Percentiles rank a stretch among this genome's conserved stretches.
Conservation (phyloP, 2,888 invertebrate genomes). For the Acrobasis repandana region DNA sequence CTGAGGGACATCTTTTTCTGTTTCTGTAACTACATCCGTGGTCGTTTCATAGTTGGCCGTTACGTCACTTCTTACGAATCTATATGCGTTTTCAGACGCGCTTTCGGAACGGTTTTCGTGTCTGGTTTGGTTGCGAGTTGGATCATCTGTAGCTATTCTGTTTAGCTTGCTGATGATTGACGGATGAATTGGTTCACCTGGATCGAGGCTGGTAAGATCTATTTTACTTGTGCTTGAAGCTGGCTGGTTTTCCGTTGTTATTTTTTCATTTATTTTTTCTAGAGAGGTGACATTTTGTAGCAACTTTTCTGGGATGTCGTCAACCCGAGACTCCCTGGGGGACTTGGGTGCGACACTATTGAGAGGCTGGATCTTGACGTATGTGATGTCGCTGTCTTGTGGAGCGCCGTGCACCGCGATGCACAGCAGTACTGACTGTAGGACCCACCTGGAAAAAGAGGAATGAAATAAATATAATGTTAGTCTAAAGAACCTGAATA, state of each 20-base stretch:
- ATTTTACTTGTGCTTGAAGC: background rate
- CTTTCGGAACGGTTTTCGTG: slow-evolving; percentile 5
- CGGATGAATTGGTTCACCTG: slow-evolving; percentile 3
- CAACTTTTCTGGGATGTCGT: slow-evolving; percentile 44
- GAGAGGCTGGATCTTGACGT: slow-evolving; percentile 54
- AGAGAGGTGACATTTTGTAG: slow-evolving; percentile 32
- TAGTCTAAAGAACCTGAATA: background rate
- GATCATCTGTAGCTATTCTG: slow-evolving; percentile 17
- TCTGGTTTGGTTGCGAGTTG: background rate
- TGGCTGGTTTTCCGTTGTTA: background rate
- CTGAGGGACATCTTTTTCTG: slow-evolving; percentile 41
- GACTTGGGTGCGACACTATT: slow-evolving; percentile 28
- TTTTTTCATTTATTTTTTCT: slow-evolving; percentile 28
- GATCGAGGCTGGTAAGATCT: background rate
- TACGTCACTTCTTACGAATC: slow-evolving; percentile 27
- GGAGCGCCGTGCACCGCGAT: slow-evolving; percentile 50
- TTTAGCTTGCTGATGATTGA: slow-evolving; percentile 19
- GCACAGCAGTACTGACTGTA: slow-evolving; percentile 48
- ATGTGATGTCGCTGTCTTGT: slow-evolving; percentile 56
- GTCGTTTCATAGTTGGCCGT: slow-evolving; percentile 33
- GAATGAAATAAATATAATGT: background rate
- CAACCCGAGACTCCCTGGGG: slow-evolving; percentile 46
- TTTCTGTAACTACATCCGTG: slow-evolving; percentile 34
- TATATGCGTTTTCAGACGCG: background rate
- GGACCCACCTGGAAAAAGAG: slow-evolving; percentile 49